These are phyloP conservation scores for Drepanosiphum platanoidis DNA, from an alignment of 2,888 invertebrate species.

Conservation along the genomic window DNA sequence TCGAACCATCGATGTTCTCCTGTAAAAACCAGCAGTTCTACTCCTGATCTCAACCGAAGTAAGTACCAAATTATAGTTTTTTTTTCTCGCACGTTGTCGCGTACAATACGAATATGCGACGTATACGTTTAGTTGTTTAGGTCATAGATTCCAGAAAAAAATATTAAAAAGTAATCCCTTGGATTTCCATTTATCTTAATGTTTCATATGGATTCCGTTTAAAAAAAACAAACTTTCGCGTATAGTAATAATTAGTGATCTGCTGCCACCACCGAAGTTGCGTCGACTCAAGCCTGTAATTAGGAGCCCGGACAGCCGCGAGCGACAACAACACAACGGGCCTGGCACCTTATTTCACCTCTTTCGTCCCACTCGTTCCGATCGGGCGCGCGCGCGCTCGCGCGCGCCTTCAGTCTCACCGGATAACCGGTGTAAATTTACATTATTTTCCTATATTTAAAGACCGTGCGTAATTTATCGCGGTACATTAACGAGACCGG, in stretches of 20 bases:
- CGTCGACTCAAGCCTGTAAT: conserved; percentile 36
- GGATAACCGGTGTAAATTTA: conserved; percentile 62
- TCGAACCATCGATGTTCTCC: conserved; percentile 60
- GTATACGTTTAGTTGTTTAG: background rate
- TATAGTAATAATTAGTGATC: conserved; percentile 42
- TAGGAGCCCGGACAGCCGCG: conserved; percentile 46
- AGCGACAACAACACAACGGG: conserved; percentile 34
- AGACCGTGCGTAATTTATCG: conserved; percentile 58
- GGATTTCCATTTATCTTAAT: conserved; percentile 1
- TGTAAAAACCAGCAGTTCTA: conserved; percentile 59
- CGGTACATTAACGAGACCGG: conserved; percentile 53
- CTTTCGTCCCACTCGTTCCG: conserved; percentile 28
- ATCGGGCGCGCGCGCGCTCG: conserved; percentile 14
- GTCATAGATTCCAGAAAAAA: background rate
- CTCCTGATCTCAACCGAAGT: conserved; percentile 62
- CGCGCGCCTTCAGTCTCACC: conserved; percentile 14
- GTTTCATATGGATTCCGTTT: background rate
- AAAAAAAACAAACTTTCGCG: conserved; percentile 21
- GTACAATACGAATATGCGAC: background rate
- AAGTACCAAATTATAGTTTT: background rate
- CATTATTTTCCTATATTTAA: conserved; percentile 55
- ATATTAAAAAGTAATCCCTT: background rate
- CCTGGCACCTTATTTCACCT: conserved; percentile 49
- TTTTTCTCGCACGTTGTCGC: background rate
- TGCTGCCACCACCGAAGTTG: background rate